Evolutionary conservation across 2,113 vertebrate species (phyloP).

Genomic region (Panthera tigris): DNA sequence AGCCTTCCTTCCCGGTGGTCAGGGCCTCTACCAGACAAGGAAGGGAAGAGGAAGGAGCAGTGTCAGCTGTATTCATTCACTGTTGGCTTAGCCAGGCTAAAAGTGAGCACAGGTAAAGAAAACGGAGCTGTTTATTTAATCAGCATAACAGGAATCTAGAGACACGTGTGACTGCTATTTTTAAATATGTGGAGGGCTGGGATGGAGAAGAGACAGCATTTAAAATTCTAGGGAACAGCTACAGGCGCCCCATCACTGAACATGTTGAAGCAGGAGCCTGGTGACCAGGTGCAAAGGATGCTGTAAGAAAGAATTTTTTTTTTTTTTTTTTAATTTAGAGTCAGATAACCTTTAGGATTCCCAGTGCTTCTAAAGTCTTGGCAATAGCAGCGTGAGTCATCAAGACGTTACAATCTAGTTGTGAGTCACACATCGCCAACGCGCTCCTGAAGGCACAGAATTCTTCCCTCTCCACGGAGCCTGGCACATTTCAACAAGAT

Average conservation of each 20-base stretch:
- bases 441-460: slow-evolving; percentile 47
- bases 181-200: background rate
- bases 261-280: background rate
- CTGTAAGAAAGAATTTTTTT: background rate
- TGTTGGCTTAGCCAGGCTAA: background rate
- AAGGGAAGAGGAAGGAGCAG: background rate
- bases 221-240: background rate
- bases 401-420: background rate
- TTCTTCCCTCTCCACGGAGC: slow-evolving; percentile 25
- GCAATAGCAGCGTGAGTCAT: slow-evolving; percentile 54
- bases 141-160: background rate
- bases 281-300: slow-evolving; percentile 30
- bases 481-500: background rate
- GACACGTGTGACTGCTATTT: background rate
- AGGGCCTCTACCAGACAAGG: background rate
- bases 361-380: slow-evolving; percentile 37
- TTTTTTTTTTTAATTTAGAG: background rate
- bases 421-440: slow-evolving; percentile 68
- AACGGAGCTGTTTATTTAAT: background rate
- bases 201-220: background rate
- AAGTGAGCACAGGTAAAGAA: background rate
- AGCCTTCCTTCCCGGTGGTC: background rate
- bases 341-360: background rate
- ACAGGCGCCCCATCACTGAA: background rate
- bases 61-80: background rate